phyloP scores from a whole-genome alignment of 2,113 vertebrate genomes.

The Hoplias malabaricus region DNA sequence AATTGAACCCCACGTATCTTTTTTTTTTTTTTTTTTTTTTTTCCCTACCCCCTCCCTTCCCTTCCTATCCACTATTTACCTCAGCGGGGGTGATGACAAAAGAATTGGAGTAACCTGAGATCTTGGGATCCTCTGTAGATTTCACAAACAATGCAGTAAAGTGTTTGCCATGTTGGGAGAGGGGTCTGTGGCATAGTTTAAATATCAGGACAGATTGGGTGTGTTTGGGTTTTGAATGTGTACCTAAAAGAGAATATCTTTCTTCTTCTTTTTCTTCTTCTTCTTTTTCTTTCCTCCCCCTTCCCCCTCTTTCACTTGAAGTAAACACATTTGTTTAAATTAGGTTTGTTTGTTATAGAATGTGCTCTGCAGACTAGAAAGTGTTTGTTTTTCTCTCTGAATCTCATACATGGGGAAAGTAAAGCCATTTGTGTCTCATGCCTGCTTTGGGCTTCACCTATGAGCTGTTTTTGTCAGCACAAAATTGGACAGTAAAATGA shows the following conservation, averaged over 20 bases:
- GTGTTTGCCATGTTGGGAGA: neutral
- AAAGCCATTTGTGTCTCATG: conserved; percentile 18
- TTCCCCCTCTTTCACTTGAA: neutral
- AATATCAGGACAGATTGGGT: neutral
- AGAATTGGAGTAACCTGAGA: conserved; percentile 36
- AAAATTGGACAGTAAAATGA: conserved; percentile 36
- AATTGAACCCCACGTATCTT: conserved; percentile 5
- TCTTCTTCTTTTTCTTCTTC: neutral
- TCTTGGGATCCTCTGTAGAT: conserved; percentile 7
- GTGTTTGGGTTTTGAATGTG: neutral
- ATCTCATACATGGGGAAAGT: conserved; percentile 13
- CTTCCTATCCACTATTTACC: neutral
- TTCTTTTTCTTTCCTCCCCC: too few species aligned
- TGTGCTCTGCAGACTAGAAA: neutral
- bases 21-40: neutral
- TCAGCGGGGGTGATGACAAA: conserved; percentile 13
- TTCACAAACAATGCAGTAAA: conserved; percentile 32
- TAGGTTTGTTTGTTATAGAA: neutral
- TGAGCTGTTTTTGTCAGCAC: conserved; percentile 29
- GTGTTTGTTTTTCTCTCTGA: neutral
- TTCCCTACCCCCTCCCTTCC: neutral
- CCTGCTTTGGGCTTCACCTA: conserved; percentile 7
- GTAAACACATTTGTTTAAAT: neutral
- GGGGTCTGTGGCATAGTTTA: neutral
- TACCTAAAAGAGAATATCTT: neutral